Base-by-base conservation (phyloP, 2,797 vertebrate species). In the Anguilla obscura region DNA sequence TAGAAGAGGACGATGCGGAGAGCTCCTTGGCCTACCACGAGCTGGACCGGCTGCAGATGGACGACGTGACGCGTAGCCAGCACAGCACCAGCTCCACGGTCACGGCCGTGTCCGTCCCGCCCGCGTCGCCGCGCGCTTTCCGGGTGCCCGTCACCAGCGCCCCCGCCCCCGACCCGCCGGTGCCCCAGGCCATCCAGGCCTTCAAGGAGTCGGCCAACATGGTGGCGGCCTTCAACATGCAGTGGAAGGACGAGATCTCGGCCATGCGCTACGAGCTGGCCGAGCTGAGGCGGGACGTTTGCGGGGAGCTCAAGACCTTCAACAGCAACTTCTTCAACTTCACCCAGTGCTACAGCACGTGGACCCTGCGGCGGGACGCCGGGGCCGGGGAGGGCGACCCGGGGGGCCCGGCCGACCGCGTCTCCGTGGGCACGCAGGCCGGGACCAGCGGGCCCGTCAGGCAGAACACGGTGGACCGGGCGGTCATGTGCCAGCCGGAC, bases 281-380 rank as follows among this genome's bases (percentile, higher is more conserved):
- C 0, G 96, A 97, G 92, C 91, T 97, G 63, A 95, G 96, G 0
- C 93, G 96, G 85, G 96, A 97, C 30, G 96, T 97, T 87, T 97
- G 96, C 14, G 95, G 96, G 12, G 96, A 97, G 91, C 86, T 96
- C 88, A 97, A 96, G 92, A 97, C 96, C 85, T 97, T 97, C 91
- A 97, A 97, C 95, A 97, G 96, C 92, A 96, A 96, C 94, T 97
- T 97, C 94, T 96, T 96, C 92, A 97, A 97, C 93, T 97, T 97
- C 89, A 97, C 96, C 86, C 96, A 96, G 95, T 97, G 96, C 93
- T 97, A 97, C 92, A 97, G 96, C 87, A 96, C 96, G 95, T 97
- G 96, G 96, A 96, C 95, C 74, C 94, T 96, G 93, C 96, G 96
- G 90, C 94, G 96, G 79, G 96, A 96, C 91, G 94, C 93, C 2